Base-by-base conservation (phyloP, 2,113 vertebrate genomes). In the Tachysurus vachellii region DNA sequence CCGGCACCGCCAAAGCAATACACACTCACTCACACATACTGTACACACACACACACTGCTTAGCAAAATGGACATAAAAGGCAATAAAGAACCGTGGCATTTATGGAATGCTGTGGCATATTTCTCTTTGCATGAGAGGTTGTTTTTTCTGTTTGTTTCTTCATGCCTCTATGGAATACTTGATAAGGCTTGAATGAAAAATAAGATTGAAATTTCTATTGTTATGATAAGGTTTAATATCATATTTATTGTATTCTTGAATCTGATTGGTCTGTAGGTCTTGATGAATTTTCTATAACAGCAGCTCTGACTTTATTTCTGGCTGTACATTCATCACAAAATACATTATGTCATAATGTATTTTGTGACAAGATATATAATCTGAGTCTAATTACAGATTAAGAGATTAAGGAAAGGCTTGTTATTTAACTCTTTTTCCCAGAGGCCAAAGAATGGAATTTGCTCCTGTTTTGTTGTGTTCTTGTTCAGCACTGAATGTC, bases 11-110 rank as follows among this genome's bases (percentile, higher is more conserved):
- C 26, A 77, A 54, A 31, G 26, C 47, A 85, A 73, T 10, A 70
- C n/a, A n/a, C 56, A 53, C 73, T 23, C 71, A 42, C 71, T 36
- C 2, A 70, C 64, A 23, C 53, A 10, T 17, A 56, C 56, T 50
- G 56, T 9, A 80, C 54, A 87, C 36, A 87, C 59, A 82, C 28
- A 70, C 23, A 77, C 7, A 14, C 61, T 31, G 61, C 21, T 81
- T 81, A 47, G 13, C 50, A 77, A 36, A 28, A 64, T 7, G 21
- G n/a, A 4, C 36, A 10, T 54, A 80, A 68, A 62, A 66, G 61
- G 28, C 73, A 71, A 56, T 42, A 64, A 47, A 3, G 17, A 50
- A 71, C 36, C 5, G 59, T 79, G 54, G 56, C 26, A 28, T 85
- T 53, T 61, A 10, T 44, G 54, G 61, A 54, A 85, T 80, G 57